Conservation (phyloP, 2,888 invertebrate species). For the Clanis bilineata region DNA sequence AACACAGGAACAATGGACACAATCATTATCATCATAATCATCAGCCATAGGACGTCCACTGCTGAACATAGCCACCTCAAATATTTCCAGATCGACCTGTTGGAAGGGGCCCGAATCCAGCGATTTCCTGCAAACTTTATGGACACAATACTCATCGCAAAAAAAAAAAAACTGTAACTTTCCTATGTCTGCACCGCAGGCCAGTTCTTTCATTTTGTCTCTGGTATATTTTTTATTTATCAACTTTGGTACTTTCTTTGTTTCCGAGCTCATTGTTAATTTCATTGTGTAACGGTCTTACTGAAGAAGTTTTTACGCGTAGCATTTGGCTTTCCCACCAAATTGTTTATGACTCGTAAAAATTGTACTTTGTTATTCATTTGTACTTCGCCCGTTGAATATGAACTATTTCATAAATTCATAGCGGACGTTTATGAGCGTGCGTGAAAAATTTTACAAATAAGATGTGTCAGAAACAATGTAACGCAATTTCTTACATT, state of each 20-base stretch:
- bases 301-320: slow-evolving; percentile 46
- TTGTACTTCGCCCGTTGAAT: slow-evolving; percentile 30
- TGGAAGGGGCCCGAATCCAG: too few species aligned
- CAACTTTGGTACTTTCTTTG: slow-evolving; percentile 46
- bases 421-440: slow-evolving; percentile 17
- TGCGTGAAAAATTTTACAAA: slow-evolving; percentile 11
- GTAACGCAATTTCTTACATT: background rate
- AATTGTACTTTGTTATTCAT: slow-evolving; percentile 39
- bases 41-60: too few species aligned
- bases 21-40: slow-evolving; percentile 28
- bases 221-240: slow-evolving; percentile 60
- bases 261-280: slow-evolving; percentile 59
- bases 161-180: slow-evolving; percentile 44
- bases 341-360: slow-evolving; percentile 51
- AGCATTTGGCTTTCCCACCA: slow-evolving; percentile 44
- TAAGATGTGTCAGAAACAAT: background rate
- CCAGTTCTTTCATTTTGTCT: slow-evolving; percentile 47
- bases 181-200: slow-evolving; percentile 38
- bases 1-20: background rate
- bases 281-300: slow-evolving; percentile 50
- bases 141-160: slow-evolving; percentile 29
- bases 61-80: too few species aligned
- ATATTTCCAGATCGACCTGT: too few species aligned
- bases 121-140: too few species aligned
- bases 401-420: slow-evolving; percentile 21